Conservation (phyloP, 2,797 vertebrate genomes). For the Epinephelus coioides region DNA sequence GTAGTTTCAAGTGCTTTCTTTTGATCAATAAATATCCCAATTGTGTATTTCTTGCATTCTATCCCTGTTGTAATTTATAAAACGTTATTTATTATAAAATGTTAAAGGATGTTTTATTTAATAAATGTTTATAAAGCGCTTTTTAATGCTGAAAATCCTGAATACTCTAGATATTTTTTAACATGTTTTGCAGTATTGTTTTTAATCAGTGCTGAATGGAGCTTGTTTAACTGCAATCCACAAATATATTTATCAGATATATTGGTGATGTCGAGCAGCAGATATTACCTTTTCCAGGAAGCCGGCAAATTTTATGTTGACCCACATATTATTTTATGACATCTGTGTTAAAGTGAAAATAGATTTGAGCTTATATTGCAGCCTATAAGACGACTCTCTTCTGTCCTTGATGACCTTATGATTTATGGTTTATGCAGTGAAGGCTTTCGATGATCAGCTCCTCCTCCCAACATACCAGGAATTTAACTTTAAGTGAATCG, state of each 20-base stretch:
- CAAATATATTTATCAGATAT: not conserved
- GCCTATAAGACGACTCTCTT: not conserved
- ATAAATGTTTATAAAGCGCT: not conserved
- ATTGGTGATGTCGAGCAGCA: not conserved
- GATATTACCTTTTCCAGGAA: not conserved
- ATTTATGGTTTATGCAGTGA: not conserved
- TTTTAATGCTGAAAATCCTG: not conserved
- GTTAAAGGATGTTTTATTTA: no score
- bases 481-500: not conserved
- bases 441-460: not conserved
- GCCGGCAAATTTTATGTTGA: no score
- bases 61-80: no score
- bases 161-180: not conserved
- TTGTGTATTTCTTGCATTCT: no score
- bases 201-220: no score
- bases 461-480: not conserved
- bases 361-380: not conserved
- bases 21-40: no score
- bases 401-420: no score
- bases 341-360: not conserved
- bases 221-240: no score
- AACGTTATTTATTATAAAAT: no score
- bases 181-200: no score
- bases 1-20: no score
- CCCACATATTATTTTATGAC: not conserved